phyloP scores from a whole-genome alignment of 2,797 vertebrate genomes.

The Botia kubotai region DNA sequence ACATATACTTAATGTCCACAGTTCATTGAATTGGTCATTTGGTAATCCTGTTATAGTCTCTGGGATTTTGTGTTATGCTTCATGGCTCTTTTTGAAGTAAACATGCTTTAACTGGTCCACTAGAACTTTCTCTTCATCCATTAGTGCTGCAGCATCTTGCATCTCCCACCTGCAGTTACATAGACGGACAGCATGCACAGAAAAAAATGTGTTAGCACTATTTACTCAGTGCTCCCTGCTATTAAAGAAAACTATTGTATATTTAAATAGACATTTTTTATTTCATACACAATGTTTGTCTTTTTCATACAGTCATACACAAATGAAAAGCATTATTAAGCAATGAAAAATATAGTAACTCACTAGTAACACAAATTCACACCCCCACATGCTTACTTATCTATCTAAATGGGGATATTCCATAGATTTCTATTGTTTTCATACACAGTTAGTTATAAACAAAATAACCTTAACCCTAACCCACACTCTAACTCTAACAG shows the following conservation, averaged over 20 bases:
- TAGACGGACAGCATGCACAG: slow-evolving; percentile 15
- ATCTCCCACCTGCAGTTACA: slow-evolving; percentile 91
- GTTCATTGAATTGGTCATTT: background rate
- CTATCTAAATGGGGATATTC: too few species aligned
- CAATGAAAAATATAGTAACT: too few species aligned
- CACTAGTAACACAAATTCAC: too few species aligned
- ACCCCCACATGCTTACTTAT: too few species aligned
- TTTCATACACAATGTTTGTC: too few species aligned
- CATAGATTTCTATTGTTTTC: too few species aligned
- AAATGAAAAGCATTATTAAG: too few species aligned
- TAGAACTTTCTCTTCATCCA: slow-evolving; percentile 85
- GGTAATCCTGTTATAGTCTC: background rate
- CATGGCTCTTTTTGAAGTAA: slow-evolving; percentile 72
- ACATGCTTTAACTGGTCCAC: slow-evolving; percentile 83
- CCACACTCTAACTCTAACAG: too few species aligned
- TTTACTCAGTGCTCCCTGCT: background rate
- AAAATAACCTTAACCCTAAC: too few species aligned
- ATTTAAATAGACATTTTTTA: background rate
- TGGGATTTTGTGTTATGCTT: slow-evolving; percentile 27
- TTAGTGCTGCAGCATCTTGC: slow-evolving; percentile 83
- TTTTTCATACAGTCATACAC: too few species aligned
- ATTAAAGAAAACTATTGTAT: background rate
- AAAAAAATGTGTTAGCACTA: slow-evolving; percentile 9
- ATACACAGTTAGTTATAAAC: too few species aligned
- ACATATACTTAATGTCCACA: background rate